Percentiles rank a stretch among this genome's conserved stretches.
Conservation (phyloP, 2,888 invertebrate genomes). For the Apodemia mormo region DNA sequence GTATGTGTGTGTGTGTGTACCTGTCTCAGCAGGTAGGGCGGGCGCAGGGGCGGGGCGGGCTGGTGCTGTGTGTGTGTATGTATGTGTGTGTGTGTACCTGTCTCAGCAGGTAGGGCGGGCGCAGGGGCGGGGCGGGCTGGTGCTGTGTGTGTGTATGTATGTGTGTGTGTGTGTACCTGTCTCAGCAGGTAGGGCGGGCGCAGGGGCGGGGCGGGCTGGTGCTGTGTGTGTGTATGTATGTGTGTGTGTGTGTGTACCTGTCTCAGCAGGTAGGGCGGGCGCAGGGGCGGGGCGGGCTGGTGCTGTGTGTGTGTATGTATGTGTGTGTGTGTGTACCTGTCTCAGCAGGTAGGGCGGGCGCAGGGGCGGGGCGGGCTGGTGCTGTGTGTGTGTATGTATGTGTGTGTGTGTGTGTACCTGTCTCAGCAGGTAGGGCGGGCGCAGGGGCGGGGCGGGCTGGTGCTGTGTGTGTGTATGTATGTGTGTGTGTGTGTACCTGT, state of each 20-base stretch:
- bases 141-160: too few relatives aligned
- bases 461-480: conserved; percentile 42
- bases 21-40: conserved; percentile 48
- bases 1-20: conserved; percentile 41
- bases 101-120: too few relatives aligned
- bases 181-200: conserved; percentile 55
- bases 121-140: too few relatives aligned
- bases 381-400: too few relatives aligned
- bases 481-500: not conserved
- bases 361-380: too few relatives aligned
- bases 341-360: too few relatives aligned
- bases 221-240: too few relatives aligned
- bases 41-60: too few relatives aligned
- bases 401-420: conserved; percentile 46
- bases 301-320: conserved; percentile 29
- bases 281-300: too few relatives aligned
- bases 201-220: too few relatives aligned
- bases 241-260: conserved; percentile 42
- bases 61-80: too few relatives aligned
- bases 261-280: conserved; percentile 41
- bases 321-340: not conserved
- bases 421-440: conserved; percentile 54
- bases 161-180: conserved; percentile 46
- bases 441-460: conserved; percentile 43
- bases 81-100: too few relatives aligned